Conservation (phyloP, 2,888 invertebrate genomes). For the Mythimna albipuncta region DNA sequence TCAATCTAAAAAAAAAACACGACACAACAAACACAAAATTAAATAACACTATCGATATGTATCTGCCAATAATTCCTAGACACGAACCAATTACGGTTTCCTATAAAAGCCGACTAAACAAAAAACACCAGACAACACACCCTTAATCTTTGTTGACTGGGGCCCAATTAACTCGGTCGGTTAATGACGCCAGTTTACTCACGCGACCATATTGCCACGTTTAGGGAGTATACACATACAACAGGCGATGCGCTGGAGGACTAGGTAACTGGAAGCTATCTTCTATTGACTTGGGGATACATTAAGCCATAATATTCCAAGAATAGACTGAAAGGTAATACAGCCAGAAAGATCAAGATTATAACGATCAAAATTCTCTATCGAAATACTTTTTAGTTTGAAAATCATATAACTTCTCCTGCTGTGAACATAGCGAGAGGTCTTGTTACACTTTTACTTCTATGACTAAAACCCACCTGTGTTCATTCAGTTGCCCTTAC, state of each 20-base stretch:
- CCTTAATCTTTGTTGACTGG: constrained; percentile 76
- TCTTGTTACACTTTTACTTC: too few species aligned
- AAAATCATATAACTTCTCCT: too few species aligned
- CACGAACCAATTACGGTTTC: constrained; percentile 70
- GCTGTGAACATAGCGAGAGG: too few species aligned
- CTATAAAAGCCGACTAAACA: constrained; percentile 73
- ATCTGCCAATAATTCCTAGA: constrained; percentile 63
- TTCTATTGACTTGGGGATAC: background rate
- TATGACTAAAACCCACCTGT: too few species aligned
- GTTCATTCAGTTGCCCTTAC: too few species aligned
- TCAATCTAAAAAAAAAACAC: constrained; percentile 2
- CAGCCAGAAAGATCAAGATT: too few species aligned
- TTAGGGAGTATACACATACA: constrained; percentile 53
- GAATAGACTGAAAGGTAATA: too few species aligned
- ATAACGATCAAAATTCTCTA: too few species aligned
- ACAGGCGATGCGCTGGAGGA: constrained; percentile 1
- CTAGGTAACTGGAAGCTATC: constrained; percentile 8
- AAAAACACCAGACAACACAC: constrained; percentile 66
- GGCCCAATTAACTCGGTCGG: constrained; percentile 74
- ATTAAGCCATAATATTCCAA: background rate
- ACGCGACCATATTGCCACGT: constrained; percentile 61
- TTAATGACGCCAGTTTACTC: constrained; percentile 70
- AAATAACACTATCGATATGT: constrained; percentile 54
- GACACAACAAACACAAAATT: constrained; percentile 41
- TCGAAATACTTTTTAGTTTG: too few species aligned